A percentile compares a stretch with the other conserved stretches of the same genome.
phyloP scores from a whole-genome alignment of 1,140 invertebrate genomes.

The Meloidogyne chitwoodi region DNA sequence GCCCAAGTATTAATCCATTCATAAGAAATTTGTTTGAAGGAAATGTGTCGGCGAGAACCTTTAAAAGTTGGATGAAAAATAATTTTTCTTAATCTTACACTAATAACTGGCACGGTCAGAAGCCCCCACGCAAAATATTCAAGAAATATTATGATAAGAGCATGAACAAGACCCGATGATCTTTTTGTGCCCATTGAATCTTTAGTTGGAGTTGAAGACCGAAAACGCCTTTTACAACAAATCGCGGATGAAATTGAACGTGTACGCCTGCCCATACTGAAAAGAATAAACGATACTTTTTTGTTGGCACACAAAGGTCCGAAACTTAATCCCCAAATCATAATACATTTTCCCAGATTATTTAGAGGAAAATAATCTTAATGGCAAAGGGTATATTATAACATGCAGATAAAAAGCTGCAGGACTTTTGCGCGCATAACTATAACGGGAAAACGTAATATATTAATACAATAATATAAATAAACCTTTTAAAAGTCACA shows the following conservation, averaged over 20 bases:
- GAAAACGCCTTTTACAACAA: conserved; percentile 10
- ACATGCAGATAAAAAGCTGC: no score
- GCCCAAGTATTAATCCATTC: conserved; percentile 98
- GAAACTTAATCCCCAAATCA: no score
- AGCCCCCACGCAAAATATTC: conserved; percentile 99
- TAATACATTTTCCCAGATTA: no score
- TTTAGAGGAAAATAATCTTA: no score
- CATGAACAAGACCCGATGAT: conserved; percentile 79
- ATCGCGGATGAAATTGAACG: conserved; percentile 1
- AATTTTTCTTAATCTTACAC: conserved; percentile 68
- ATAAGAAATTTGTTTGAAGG: conserved; percentile 97
- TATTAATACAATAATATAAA: no score
- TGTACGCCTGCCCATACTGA: background rate
- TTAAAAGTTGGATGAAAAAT: conserved; percentile 44
- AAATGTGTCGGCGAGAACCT: conserved; percentile 91
- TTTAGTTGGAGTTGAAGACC: background rate
- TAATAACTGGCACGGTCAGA: conserved; percentile 93
- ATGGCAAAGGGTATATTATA: no score
- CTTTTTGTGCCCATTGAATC: background rate
- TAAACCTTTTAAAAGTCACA: background rate
- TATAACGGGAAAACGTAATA: no score
- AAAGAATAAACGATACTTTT: background rate
- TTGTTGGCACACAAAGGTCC: no score
- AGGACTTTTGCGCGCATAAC: no score
- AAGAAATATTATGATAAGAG: conserved; percentile 94